Evolutionary conservation across 2,888 invertebrate species (phyloP).

Genomic region (Mylabris sibirica): DNA sequence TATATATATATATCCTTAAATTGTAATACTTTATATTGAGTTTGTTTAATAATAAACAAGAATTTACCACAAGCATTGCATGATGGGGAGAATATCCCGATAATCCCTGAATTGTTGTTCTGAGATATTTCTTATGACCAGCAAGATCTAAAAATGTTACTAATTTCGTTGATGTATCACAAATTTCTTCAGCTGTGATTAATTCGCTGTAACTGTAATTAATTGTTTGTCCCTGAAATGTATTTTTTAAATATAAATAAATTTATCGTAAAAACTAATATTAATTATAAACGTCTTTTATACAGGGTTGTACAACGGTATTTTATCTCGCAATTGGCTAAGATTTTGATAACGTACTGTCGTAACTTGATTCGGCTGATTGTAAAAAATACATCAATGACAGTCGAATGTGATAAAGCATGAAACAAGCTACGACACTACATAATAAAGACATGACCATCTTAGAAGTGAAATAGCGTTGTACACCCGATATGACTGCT

Average conservation of each 20-base stretch:
- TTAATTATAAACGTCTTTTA: not conserved
- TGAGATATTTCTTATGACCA: conserved; percentile 94
- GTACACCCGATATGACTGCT: too few species aligned
- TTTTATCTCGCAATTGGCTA: too few species aligned
- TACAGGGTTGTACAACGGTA: too few species aligned
- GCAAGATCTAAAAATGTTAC: conserved; percentile 96
- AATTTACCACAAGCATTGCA: conserved; percentile 80
- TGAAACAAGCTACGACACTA: too few species aligned
- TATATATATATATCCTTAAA: too few species aligned
- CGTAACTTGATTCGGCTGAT: too few species aligned
- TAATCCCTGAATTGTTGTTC: conserved; percentile 93
- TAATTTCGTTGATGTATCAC: conserved; percentile 89
- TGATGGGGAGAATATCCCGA: conserved; percentile 94
- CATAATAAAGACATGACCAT: too few species aligned
- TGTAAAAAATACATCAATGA: too few species aligned
- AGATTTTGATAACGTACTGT: too few species aligned
- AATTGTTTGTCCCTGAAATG: conserved; percentile 76
- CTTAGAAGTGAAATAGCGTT: too few species aligned
- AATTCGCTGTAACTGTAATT: conserved; percentile 89
- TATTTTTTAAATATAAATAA: conserved; percentile 15
- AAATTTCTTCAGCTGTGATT: conserved; percentile 92
- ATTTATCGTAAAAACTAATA: not conserved
- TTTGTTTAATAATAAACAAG: conserved; percentile 22
- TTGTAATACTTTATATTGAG: too few species aligned
- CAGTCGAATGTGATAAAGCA: too few species aligned